A percentile compares a stretch with the other conserved stretches of the same genome.
Evolutionary conservation across 2,113 vertebrate genomes (phyloP).

Genomic region (Sitta europaea): DNA sequence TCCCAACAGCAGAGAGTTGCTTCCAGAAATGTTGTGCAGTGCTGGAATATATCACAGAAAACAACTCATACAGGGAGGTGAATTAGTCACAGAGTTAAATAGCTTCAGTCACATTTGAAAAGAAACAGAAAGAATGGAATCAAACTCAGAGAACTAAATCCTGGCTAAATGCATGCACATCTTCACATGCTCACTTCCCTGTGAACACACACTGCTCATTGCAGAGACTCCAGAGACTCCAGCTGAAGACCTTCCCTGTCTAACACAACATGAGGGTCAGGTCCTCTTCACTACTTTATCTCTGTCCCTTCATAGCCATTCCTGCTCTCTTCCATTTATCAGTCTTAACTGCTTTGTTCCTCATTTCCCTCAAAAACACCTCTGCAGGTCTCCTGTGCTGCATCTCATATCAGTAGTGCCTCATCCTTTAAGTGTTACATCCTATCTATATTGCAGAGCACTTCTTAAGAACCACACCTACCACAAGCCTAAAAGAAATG

Average conservation of each 20-base stretch:
- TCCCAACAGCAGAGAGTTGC: background rate
- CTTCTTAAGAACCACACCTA: background rate
- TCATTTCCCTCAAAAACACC: background rate
- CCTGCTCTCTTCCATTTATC: background rate
- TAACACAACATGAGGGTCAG: background rate
- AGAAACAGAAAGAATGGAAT: constrained; percentile 34
- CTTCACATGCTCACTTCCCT: background rate
- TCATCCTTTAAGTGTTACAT: background rate
- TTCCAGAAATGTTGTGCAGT: background rate
- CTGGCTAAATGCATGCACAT: background rate
- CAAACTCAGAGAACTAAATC: constrained; percentile 18
- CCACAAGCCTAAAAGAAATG: background rate
- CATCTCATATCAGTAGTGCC: background rate
- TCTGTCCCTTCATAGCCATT: background rate
- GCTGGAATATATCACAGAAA: constrained; percentile 41
- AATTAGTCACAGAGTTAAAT: constrained; percentile 43
- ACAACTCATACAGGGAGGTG: background rate
- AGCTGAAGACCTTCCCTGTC: background rate
- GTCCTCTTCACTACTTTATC: background rate
- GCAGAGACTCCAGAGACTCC: background rate
- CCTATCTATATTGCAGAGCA: background rate
- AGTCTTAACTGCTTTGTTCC: background rate
- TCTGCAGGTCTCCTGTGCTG: background rate
- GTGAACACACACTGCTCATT: background rate
- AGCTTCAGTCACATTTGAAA: constrained; percentile 37